phyloP scores from a whole-genome alignment of 2,797 vertebrate genomes.

The Uromys caudimaculatus region DNA sequence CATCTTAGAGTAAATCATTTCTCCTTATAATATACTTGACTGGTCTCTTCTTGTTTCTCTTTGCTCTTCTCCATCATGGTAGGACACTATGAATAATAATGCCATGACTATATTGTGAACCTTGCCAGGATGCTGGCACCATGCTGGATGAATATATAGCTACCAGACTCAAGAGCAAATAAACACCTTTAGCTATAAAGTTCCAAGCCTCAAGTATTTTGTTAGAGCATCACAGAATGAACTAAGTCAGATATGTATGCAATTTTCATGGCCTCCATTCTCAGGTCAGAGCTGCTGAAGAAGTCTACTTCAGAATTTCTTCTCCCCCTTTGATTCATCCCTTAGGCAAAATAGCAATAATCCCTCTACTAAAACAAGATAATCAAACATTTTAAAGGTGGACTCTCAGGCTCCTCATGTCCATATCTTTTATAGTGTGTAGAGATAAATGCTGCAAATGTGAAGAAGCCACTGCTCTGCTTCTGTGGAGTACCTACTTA shows the following conservation, averaged over 20 bases:
- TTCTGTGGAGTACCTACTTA: neutral
- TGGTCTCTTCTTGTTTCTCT: neutral
- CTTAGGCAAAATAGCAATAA: neutral
- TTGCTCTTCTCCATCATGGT: neutral
- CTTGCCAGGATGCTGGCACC: neutral
- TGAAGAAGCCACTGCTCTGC: neutral
- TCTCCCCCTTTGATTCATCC: neutral
- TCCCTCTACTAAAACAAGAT: neutral
- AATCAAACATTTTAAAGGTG: neutral
- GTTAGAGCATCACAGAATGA: neutral
- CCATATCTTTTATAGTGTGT: neutral
- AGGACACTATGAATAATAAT: neutral
- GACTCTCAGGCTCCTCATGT: neutral
- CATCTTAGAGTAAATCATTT: neutral
- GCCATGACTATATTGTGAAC: neutral
- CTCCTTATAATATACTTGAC: neutral
- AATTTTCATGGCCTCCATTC: neutral
- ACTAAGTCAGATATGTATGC: neutral
- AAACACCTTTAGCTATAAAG: neutral
- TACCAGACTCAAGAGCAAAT: neutral
- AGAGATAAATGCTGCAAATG: neutral
- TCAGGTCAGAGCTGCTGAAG: neutral
- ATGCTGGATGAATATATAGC: neutral
- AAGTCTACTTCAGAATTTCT: neutral
- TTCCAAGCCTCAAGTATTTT: neutral